Evolutionary conservation across 1,140 invertebrate species (phyloP), one percentile per base, ranked within the genome.

Genomic region (Brachionus manjavacas): DNA sequence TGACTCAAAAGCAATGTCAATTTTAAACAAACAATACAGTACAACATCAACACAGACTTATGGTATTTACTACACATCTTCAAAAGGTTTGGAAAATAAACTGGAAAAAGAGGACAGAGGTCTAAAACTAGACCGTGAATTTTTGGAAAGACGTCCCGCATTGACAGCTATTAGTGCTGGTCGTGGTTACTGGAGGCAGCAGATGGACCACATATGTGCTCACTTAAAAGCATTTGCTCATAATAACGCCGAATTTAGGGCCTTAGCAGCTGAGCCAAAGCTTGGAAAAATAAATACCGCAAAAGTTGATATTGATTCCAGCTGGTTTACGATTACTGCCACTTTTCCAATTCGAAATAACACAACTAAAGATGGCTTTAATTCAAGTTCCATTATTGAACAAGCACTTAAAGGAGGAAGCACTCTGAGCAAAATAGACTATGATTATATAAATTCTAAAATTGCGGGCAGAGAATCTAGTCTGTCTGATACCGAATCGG

Each of bases 131-230:
- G 88, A 88, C 83, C 88, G 87, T 83, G 85, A 87, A 64, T 87
- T 88, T 87, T 86, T 87, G 52, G 89, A 90, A 83, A 85, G 88
- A 55, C 85, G 87, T 25, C 89, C 89, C 12, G 84, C 89, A 23
- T 74, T 89, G 35, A 89, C 89, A 25, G 87, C 88, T 12, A 86
- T 90, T 55, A 89, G 89, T 85, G 89, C 89, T 66, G 89, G 89
- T 4, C 88, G 88, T 89, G 89, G 89, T 35, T 90, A 89, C 84
- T 90, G 89, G 89, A 86, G 89, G 46, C 89, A 89, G 79, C 89
- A 90, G 85, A 85, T 90, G 39, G 89, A 90, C 25, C 89, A 90
- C 85, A 88, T 90, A 20, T 88, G 88, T 85, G 86, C 87, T 55
- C 89, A 90, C 85, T 85, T 90, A 3, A 90, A 89, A 76, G 88